Evolutionary conservation across 1,140 invertebrate genomes (phyloP), one percentile per base, ranked within the genome.

Genomic region (Metopolophium dirhodum): DNA sequence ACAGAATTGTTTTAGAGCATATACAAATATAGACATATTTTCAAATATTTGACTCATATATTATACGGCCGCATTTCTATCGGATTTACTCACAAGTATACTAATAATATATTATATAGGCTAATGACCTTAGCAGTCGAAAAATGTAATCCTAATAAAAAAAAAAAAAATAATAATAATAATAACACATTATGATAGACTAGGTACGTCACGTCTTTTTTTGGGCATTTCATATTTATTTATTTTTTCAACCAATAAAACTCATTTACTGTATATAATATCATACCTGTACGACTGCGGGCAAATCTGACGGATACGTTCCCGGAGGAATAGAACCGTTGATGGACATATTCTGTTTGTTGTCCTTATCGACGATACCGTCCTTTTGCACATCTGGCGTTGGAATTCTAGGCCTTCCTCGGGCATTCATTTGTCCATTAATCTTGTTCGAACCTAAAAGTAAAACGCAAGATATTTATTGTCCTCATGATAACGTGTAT

Each of bases 331-430:
- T 97, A 96, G 57, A 97, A 96, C 87, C 96, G 96, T 94, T 96
- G 96, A 30, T 95, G 95, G 94, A 95, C 95, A 93, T 95, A 96
- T 87, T 95, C 95, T 89, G 95, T 96, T 94, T 95, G 95, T 45
- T 94, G 95, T 95, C 95, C 95, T 86, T 94, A 90, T 94, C 94
- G 94, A 95, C 93, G 94, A 95, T 94, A 61, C 97, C 96, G 95
- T 98, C 97, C 95, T 97, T 98, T 26, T 97, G 97, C 2, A 98
- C 97, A 95, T 98, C 98, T 0, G 98, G 98, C 7, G 98, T 98
- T 49, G 98, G 98, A 93, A 98, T 98, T 85, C 98, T 96, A 2
- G 98, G 97, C 88, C 97, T 96, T 94, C 97, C 97, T 94, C 97
- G 97, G 92, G 97, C 95, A 26, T 96, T 96, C 93, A 96, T 96